phyloP scores from a whole-genome alignment of 2,888 invertebrate genomes.

The Tipula lateralis region DNA sequence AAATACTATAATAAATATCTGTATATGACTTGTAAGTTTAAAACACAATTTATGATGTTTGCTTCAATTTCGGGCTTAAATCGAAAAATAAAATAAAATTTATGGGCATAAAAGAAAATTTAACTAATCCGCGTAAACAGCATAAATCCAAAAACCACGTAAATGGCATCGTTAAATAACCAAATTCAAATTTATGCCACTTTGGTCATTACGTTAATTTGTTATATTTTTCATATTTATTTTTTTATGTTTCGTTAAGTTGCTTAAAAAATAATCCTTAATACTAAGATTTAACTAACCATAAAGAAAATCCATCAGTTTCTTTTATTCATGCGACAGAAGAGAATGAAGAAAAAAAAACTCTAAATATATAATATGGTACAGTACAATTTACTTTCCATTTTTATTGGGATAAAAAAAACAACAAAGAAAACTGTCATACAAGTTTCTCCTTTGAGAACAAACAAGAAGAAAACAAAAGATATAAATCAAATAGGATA shows the following conservation, averaged over 20 bases:
- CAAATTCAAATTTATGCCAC: background rate
- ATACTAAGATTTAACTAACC: slow-evolving; percentile 5
- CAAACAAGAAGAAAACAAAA: background rate
- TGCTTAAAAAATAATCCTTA: background rate
- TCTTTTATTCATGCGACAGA: background rate
- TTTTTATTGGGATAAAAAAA: background rate
- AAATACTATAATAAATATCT: too few relatives aligned
- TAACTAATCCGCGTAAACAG: background rate
- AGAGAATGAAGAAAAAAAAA: background rate
- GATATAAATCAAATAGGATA: background rate
- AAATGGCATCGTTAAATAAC: background rate
- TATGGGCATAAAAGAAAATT: background rate
- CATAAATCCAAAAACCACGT: background rate
- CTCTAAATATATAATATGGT: background rate
- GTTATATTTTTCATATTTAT: background rate
- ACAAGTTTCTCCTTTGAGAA: background rate
- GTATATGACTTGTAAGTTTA: too few relatives aligned
- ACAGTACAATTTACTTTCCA: background rate
- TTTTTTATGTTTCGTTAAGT: background rate
- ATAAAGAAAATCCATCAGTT: background rate
- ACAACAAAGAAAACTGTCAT: background rate
- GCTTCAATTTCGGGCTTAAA: background rate
- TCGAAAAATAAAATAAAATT: background rate
- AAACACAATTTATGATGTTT: too few relatives aligned
- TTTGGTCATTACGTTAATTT: background rate